Conservation (phyloP, 2,797 vertebrate species). For the Numenius phaeopus region DNA sequence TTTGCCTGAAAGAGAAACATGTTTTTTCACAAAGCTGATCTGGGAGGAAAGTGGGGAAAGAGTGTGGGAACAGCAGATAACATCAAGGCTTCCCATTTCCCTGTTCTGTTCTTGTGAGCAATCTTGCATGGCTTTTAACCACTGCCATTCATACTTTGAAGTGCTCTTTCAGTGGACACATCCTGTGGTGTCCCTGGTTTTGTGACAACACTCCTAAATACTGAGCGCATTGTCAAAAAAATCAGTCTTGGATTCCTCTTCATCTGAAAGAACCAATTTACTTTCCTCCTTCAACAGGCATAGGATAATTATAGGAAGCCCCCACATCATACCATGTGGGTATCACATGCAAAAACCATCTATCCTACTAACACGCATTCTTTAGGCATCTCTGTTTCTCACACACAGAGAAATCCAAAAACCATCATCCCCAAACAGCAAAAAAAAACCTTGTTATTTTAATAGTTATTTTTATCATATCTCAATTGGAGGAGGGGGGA, state of each 20-base stretch:
- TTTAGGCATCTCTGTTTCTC: not conserved
- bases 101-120: not conserved
- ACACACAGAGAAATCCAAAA: not conserved
- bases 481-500: not conserved
- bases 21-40: not conserved
- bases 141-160: not conserved
- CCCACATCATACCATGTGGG: not conserved
- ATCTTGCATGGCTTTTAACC: not conserved
- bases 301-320: not conserved
- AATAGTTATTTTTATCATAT: conserved; percentile 44
- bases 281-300: not conserved
- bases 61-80: conserved; percentile 20
- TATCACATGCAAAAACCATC: conserved; percentile 58
- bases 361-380: not conserved
- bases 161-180: not conserved
- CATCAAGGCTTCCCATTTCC: conserved; percentile 20
- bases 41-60: not conserved
- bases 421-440: not conserved
- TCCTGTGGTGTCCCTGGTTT: conserved; percentile 17
- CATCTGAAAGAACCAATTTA: conserved; percentile 40
- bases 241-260: not conserved
- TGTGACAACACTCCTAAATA: conserved; percentile 30
- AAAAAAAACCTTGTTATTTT: not conserved
- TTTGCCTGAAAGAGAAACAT: not conserved
- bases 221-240: conserved; percentile 47